phyloP scores from a whole-genome alignment of 2,113 vertebrate genomes.

The human region GRCh38 chr6:151079001-151079500 shows the following conservation, averaged over 20 bases:
- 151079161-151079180: neutral
- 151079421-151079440: no score
- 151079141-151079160: neutral
- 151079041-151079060: fast-evolving
- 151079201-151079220: neutral
- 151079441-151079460: no score
- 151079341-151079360: neutral
- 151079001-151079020: neutral
- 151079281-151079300: neutral
- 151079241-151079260: no score
- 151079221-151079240: neutral
- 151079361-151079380: neutral
- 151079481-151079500: no score
- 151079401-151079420: fast-evolving
- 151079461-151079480: no score
- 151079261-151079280: neutral
- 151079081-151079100: no score
- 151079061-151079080: neutral
- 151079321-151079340: neutral
- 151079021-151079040: neutral
- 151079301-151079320: neutral
- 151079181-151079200: neutral
- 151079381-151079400: neutral
- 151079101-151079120: neutral
- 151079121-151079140: fast-evolving